These are phyloP conservation scores for Cheilosia vulpina DNA, from an alignment of 2,888 invertebrate species.

Conservation along the genomic window DNA sequence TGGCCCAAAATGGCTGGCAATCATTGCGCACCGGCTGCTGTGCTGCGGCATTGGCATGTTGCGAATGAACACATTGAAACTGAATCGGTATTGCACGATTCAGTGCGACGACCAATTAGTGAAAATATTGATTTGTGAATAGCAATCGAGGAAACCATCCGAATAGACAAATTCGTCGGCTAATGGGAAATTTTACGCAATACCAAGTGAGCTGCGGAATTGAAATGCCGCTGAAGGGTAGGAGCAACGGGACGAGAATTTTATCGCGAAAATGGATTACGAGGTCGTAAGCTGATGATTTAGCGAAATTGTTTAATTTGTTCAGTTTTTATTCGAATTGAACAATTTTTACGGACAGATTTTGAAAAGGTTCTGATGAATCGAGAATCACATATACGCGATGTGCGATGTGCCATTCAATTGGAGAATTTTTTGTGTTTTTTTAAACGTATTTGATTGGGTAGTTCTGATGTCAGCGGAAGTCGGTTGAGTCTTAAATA, in stretches of 20 bases:
- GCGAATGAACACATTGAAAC: background rate
- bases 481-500: too few relatives aligned
- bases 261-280: conserved; percentile 12
- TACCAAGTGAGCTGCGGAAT: background rate
- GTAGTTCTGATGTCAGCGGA: too few relatives aligned
- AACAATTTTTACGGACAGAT: too few relatives aligned
- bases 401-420: too few relatives aligned
- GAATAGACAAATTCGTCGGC: conserved; percentile 51
- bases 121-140: conserved; percentile 65
- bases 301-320: conserved; percentile 17
- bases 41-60: conserved; percentile 11
- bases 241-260: background rate
- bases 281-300: conserved; percentile 26
- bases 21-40: conserved; percentile 1
- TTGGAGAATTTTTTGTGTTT: too few relatives aligned
- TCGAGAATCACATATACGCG: too few relatives aligned
- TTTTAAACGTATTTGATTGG: too few relatives aligned
- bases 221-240: background rate
- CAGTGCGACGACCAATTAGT: conserved; percentile 67
- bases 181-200: conserved; percentile 45
- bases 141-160: conserved; percentile 32
- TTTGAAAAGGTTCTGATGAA: too few relatives aligned
- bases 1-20: conserved; percentile 1
- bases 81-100: conserved; percentile 14
- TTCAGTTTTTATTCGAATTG: too few relatives aligned